Conservation (phyloP, 1,140 invertebrate species). For the Uloborus diversus region DNA sequence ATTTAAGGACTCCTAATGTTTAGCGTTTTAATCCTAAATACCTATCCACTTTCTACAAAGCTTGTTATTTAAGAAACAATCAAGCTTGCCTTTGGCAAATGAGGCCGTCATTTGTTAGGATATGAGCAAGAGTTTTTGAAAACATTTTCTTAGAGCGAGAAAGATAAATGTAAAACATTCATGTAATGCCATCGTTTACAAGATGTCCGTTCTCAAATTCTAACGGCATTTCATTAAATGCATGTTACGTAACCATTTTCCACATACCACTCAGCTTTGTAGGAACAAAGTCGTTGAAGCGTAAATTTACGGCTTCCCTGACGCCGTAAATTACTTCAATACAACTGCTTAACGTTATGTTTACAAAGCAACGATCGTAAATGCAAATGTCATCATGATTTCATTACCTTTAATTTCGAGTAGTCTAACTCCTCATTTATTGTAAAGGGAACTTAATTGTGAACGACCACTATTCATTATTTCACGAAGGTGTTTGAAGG, state of each 20-base stretch:
- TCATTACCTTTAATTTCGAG: conserved; percentile 48
- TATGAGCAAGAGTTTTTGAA: too few species aligned
- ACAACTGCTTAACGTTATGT: conserved; percentile 21
- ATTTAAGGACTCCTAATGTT: too few species aligned
- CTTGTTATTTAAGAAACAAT: too few species aligned
- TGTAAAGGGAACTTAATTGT: background rate
- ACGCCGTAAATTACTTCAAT: conserved; percentile 11
- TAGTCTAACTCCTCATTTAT: background rate
- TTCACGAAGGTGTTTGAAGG: conserved; percentile 19
- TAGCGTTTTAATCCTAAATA: too few species aligned
- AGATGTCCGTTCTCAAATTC: conserved; percentile 26
- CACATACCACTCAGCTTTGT: background rate
- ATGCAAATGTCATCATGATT: conserved; percentile 23
- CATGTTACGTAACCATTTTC: conserved; percentile 6
- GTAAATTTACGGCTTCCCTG: background rate
- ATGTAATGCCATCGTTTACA: background rate
- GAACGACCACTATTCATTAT: conserved; percentile 20
- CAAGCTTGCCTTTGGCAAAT: too few species aligned
- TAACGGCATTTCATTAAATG: conserved; percentile 18
- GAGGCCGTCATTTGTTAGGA: too few species aligned
- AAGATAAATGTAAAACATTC: background rate
- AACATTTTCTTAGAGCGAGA: too few species aligned
- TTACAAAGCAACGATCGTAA: conserved; percentile 24
- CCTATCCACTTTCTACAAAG: too few species aligned
- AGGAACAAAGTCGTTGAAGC: background rate